Conservation (phyloP, 2,113 vertebrate species). For the Cephalopterus ornatus region DNA sequence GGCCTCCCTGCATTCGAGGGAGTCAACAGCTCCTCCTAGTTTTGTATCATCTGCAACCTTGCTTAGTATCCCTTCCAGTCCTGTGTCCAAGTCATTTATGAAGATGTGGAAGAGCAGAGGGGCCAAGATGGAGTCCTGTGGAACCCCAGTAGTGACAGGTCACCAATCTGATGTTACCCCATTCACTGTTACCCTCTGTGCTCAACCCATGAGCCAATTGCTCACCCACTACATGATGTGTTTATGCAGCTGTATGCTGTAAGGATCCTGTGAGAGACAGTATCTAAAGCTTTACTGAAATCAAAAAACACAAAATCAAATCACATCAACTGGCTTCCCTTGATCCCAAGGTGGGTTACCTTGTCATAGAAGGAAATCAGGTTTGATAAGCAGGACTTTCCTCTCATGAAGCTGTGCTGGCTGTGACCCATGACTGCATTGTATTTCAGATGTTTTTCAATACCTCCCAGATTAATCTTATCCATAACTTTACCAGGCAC, state of each 20-base stretch:
- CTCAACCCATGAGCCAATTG: neutral
- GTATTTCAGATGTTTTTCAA: neutral
- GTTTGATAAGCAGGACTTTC: neutral
- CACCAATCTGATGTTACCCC: neutral
- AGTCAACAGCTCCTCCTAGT: neutral
- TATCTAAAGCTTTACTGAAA: neutral
- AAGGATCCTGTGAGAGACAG: neutral
- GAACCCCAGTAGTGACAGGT: neutral
- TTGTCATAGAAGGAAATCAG: neutral
- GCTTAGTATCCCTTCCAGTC: neutral
- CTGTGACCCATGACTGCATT: neutral
- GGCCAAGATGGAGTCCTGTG: neutral
- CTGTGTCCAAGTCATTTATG: neutral
- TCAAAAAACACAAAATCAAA: neutral
- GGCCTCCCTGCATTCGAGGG: neutral
- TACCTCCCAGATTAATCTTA: neutral
- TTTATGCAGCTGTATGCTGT: neutral
- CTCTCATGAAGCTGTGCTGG: neutral
- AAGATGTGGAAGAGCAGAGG: neutral
- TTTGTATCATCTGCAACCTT: neutral
- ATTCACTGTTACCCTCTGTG: neutral
- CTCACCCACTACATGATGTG: neutral
- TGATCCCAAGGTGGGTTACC: neutral
- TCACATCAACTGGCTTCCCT: neutral
- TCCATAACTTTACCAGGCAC: neutral